Conservation (phyloP, 2,113 vertebrate genomes). For the Uropsilus gracilis region DNA sequence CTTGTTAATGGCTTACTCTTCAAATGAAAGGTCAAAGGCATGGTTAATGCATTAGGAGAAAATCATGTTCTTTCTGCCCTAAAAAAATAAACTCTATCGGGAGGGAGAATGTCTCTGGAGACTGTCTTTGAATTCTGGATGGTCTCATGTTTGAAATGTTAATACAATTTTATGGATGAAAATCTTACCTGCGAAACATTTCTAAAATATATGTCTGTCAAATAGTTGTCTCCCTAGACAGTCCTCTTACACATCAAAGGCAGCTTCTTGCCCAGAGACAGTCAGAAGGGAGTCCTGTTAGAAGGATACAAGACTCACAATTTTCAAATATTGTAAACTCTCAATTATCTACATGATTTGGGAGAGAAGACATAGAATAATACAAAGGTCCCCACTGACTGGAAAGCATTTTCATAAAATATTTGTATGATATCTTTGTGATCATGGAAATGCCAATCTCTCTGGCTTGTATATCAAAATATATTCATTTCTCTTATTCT, state of each 20-base stretch:
- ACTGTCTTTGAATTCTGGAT: constrained; percentile 64
- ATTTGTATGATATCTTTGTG: not conserved
- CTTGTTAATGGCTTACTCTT: constrained; percentile 44
- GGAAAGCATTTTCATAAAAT: constrained; percentile 20
- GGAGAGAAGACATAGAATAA: not conserved
- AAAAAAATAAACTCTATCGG: constrained; percentile 48
- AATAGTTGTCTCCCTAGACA: not conserved
- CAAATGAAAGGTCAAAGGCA: constrained; percentile 34
- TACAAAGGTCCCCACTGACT: not conserved
- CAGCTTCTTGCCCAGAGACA: not conserved
- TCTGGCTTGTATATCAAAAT: not conserved
- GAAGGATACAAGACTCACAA: not conserved
- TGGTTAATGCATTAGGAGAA: constrained; percentile 55
- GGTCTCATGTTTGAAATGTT: constrained; percentile 70
- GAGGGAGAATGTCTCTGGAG: constrained; percentile 39
- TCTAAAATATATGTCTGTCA: constrained; percentile 63
- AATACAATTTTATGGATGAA: constrained; percentile 72
- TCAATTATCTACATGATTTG: constrained; percentile 13
- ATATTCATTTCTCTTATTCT: not conserved
- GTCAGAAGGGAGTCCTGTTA: not conserved
- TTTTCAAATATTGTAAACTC: not conserved
- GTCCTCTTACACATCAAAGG: constrained; percentile 65
- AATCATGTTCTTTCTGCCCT: constrained; percentile 43
- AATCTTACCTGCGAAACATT: constrained; percentile 74
- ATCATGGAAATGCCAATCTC: constrained; percentile 20